Evolutionary conservation across 2,888 invertebrate species (phyloP).

Genomic region (Drosophila nigricruria): DNA sequence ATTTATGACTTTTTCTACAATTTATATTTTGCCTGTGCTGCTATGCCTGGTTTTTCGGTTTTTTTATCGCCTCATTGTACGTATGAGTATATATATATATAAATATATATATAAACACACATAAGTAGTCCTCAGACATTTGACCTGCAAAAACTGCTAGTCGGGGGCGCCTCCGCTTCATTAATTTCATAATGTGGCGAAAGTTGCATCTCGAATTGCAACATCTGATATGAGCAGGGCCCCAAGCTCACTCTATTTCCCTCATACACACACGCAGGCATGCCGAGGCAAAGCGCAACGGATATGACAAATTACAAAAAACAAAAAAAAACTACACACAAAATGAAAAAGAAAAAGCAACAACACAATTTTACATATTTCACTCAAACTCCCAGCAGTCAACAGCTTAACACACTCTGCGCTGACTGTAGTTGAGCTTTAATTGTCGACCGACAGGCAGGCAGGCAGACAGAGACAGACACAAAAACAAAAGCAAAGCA

Average conservation of each 20-base stretch:
- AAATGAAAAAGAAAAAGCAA: constrained; percentile 24
- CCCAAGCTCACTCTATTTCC: constrained; percentile 3
- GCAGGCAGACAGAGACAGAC: constrained; percentile 12
- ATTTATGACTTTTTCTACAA: constrained; percentile 78
- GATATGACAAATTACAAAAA: constrained; percentile 68
- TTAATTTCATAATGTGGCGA: constrained; percentile 80
- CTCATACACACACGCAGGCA: constrained; percentile 7
- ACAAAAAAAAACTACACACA: constrained; percentile 27
- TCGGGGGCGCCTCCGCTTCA: constrained; percentile 44
- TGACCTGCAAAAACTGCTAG: constrained; percentile 70
- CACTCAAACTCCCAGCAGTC: constrained; percentile 44
- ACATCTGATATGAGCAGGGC: constrained; percentile 33
- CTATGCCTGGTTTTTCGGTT: constrained; percentile 64
- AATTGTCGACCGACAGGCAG: constrained; percentile 50
- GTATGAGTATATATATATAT: too few species aligned
- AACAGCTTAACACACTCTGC: constrained; percentile 23
- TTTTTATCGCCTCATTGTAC: constrained; percentile 57
- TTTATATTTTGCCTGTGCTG: constrained; percentile 63
- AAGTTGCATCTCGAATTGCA: constrained; percentile 69
- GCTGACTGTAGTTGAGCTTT: constrained; percentile 46
- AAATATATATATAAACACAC: constrained; percentile 1
- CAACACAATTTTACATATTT: constrained; percentile 51
- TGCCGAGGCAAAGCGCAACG: constrained; percentile 55
- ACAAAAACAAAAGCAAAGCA: constrained; percentile 15
- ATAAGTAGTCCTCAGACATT: constrained; percentile 64